Percentiles rank a stretch among this genome's conserved stretches.
Evolutionary conservation across 2,113 vertebrate species (phyloP).

Genomic region (Phylloscopus whistleri): DNA sequence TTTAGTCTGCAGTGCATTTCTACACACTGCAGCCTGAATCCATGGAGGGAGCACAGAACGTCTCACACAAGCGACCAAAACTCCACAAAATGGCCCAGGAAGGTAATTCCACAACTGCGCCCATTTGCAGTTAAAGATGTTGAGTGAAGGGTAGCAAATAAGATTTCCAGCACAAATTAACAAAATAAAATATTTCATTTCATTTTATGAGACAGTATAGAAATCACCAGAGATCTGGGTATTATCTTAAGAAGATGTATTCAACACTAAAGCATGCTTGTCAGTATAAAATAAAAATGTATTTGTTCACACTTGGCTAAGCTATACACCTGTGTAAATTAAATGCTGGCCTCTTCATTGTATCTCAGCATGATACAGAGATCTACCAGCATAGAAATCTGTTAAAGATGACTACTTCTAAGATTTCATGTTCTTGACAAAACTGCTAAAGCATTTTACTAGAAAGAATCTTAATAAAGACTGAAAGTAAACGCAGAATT

Average conservation of each 20-base stretch:
- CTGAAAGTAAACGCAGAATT: background rate
- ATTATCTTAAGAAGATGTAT: background rate
- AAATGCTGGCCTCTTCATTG: background rate
- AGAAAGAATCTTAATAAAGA: constrained; percentile 17
- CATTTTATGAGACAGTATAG: background rate
- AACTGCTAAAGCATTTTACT: background rate
- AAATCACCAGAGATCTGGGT: background rate
- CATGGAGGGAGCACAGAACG: background rate
- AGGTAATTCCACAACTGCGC: background rate
- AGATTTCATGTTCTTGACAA: background rate
- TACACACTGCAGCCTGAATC: background rate
- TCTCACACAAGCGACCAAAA: background rate
- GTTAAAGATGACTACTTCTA: background rate
- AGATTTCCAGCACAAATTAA: background rate
- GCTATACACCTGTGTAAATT: background rate
- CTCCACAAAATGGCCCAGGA: background rate
- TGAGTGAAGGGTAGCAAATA: background rate
- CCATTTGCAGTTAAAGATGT: background rate
- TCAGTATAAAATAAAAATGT: background rate
- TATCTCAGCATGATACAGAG: background rate
- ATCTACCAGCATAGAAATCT: background rate
- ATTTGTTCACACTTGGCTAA: background rate
- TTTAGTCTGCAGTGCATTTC: background rate
- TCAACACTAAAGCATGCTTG: background rate
- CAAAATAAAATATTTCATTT: background rate